Evolutionary conservation across 2,888 invertebrate species (phyloP).

Genomic region (Yponomeuta plumbellus): DNA sequence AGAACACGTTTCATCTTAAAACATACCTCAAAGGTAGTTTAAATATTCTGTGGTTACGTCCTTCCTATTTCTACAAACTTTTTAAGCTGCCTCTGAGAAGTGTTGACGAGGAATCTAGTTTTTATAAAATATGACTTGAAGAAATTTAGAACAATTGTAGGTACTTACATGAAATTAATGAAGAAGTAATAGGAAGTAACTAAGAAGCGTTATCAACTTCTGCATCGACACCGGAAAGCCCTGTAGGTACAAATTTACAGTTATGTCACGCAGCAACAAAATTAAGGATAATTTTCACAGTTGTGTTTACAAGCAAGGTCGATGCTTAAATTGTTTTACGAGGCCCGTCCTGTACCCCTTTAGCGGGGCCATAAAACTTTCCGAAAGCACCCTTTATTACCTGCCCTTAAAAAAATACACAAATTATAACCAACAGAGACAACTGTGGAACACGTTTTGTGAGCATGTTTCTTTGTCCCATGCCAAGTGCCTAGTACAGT

Average conservation of each 20-base stretch:
- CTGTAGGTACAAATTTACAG: constrained; percentile 34
- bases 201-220: not conserved
- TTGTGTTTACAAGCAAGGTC: constrained; percentile 37
- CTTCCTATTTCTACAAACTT: no score
- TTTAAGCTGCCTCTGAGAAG: no score
- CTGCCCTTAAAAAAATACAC: constrained; percentile 27
- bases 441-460: not conserved
- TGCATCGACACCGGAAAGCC: constrained; percentile 4
- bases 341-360: constrained; percentile 47
- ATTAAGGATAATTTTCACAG: constrained; percentile 35
- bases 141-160: no score
- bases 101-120: no score
- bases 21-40: no score
- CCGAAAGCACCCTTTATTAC: constrained; percentile 54
- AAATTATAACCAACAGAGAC: not conserved
- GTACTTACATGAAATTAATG: no score
- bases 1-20: no score
- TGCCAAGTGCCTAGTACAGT: no score
- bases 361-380: constrained; percentile 62
- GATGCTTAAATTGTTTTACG: constrained; percentile 54
- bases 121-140: no score
- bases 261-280: constrained; percentile 33
- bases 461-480: not conserved
- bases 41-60: no score
- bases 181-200: not conserved